Evolutionary conservation across 2,113 vertebrate genomes (phyloP), one percentile per base, ranked within the genome.

Genomic region (Phrynosoma platyrhinos): DNA sequence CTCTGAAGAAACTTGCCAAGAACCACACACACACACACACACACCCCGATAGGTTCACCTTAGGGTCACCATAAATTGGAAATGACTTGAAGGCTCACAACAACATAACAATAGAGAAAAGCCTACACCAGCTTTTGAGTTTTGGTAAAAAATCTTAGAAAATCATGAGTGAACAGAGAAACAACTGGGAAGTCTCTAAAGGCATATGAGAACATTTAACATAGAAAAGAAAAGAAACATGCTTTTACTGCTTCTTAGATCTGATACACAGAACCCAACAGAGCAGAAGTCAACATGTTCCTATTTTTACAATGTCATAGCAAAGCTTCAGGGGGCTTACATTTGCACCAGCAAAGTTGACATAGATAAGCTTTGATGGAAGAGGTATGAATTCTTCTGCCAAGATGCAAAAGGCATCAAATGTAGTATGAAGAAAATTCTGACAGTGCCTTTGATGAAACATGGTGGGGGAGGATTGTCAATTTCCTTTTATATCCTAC

Each of bases 271-370:
- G 90, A 94, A 94, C 91, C 93, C 88, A 92, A 88, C 88, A 87
- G 86, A 0, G 90, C 85, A 82, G 79, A 91, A 94, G 91, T 90
- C 92, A 94, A 91, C 93, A 94, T 89, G 93, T 94, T 93, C 90
- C 91, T 93, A 94, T 76, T 86, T 75, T 78, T 91, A 88, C 69
- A 83, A 75, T 91, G 90, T 90, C 93, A 91, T 47, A 30, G 83
- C 92, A 93, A 89, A 47, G 55, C 91, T 94, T 58, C 83, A 88
- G 92, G 91, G 90, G 90, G 89, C 85, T 85, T 71, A 78, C 79
- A 94, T 95, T 94, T 93, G 89, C 94, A 95, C 91, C 94, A 95
- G 91, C 94, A 92, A 94, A 93, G 91, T 93, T 94, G 87, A 89
- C 93, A 84, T 84, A 75, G 3, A 87, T 79, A 13, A 92, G 92